phyloP scores from a whole-genome alignment of 2,888 invertebrate genomes.

The Agrochola macilenta region DNA sequence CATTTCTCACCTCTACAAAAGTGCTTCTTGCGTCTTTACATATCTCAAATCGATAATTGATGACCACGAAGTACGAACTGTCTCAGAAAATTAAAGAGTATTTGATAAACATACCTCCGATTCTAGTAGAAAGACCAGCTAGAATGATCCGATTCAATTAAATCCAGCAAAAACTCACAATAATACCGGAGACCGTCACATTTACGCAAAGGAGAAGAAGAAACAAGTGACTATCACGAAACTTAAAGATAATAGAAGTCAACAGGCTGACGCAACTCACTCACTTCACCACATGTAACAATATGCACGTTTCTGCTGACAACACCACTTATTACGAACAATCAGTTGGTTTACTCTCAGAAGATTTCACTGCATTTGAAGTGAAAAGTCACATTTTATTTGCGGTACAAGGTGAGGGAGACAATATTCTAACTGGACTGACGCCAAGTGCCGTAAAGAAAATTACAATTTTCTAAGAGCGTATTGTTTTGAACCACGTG shows the following conservation, averaged over 20 bases:
- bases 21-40: neutral
- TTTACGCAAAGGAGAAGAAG: slow-evolving; percentile 7
- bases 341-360: slow-evolving; percentile 38
- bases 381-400: slow-evolving; percentile 75
- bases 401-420: slow-evolving; percentile 83
- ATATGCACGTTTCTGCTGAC: slow-evolving; percentile 41
- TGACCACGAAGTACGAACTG: neutral
- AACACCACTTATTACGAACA: slow-evolving; percentile 33
- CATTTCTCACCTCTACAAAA: slow-evolving; percentile 17
- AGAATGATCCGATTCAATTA: neutral
- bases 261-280: slow-evolving; percentile 30
- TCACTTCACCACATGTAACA: slow-evolving; percentile 21
- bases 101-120: slow-evolving; percentile 47
- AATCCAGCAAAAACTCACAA: slow-evolving; percentile 25
- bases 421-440: slow-evolving; percentile 79
- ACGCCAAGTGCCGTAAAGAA: slow-evolving; percentile 67
- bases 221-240: slow-evolving; percentile 17
- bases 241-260: slow-evolving; percentile 33
- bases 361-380: slow-evolving; percentile 59
- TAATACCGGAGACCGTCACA: slow-evolving; percentile 8
- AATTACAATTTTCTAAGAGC: slow-evolving; percentile 54
- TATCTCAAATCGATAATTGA: slow-evolving; percentile 6
- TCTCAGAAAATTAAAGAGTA: slow-evolving; percentile 2
- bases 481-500: slow-evolving; percentile 67
- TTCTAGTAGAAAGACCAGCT: neutral